Evolutionary conservation across 2,797 vertebrate genomes (phyloP).

Genomic region (Danio tinwini): DNA sequence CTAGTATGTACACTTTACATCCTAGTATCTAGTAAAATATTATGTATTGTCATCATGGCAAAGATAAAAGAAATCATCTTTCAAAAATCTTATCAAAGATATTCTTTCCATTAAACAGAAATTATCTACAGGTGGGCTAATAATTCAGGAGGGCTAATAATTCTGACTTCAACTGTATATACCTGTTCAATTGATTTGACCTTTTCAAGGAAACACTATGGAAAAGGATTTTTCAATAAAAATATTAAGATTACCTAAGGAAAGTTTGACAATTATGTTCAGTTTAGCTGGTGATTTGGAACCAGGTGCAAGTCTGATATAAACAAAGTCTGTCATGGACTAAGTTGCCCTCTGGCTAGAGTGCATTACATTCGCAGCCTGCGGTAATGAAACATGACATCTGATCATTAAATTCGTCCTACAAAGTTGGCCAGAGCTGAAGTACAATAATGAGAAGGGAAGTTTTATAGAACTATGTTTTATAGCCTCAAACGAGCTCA

Average conservation of each 20-base stretch:
- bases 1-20: too few relatives aligned
- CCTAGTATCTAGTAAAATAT: too few relatives aligned
- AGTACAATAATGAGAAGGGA: constrained; percentile 8
- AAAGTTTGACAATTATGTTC: not conserved
- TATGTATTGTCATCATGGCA: too few relatives aligned
- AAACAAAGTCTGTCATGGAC: not conserved
- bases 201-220: too few relatives aligned
- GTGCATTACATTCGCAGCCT: constrained; percentile 27
- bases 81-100: too few relatives aligned
- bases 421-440: constrained; percentile 9
- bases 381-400: constrained; percentile 20
- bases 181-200: too few relatives aligned
- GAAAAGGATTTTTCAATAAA: not conserved
- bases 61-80: too few relatives aligned
- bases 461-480: constrained; percentile 18
- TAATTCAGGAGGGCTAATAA: too few relatives aligned
- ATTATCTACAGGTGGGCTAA: too few relatives aligned
- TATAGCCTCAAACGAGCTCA: not conserved
- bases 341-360: constrained; percentile 2
- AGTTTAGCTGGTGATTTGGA: constrained; percentile 2
- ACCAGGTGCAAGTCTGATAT: constrained; percentile 3
- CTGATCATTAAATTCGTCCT: constrained; percentile 34
- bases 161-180: too few relatives aligned
- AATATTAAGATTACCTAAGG: not conserved
- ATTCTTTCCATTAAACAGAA: too few relatives aligned